Evolutionary conservation across 2,113 vertebrate genomes (phyloP).

Genomic region (Azemiops feae): DNA sequence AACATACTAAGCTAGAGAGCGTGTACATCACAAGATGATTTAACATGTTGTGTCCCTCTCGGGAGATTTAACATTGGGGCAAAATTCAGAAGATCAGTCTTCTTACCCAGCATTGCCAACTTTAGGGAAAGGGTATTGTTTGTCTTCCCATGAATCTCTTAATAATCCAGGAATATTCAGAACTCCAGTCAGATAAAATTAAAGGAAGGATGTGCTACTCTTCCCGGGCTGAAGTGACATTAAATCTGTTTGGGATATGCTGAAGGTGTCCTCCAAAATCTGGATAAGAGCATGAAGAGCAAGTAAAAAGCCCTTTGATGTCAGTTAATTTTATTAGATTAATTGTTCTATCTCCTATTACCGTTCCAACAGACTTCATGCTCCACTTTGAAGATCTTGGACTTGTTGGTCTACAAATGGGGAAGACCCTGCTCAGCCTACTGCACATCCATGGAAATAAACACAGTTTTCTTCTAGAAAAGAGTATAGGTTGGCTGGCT

Average conservation of each 20-base stretch:
- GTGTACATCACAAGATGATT: background rate
- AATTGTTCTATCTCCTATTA: background rate
- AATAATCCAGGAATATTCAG: background rate
- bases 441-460: background rate
- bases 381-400: background rate
- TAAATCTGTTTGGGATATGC: background rate
- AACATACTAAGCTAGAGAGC: background rate
- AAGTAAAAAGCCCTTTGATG: background rate
- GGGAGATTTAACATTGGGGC: background rate
- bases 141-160: background rate
- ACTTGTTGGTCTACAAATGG: background rate
- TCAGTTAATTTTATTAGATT: background rate
- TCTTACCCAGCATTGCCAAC: background rate
- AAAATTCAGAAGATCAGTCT: background rate
- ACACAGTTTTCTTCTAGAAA: background rate
- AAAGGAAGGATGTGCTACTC: background rate
- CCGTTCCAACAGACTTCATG: background rate
- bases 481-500: background rate
- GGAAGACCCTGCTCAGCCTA: background rate
- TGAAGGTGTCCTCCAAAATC: background rate
- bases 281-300: background rate
- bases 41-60: background rate
- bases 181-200: background rate
- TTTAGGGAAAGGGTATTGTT: background rate
- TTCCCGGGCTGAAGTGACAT: background rate